Evolutionary conservation across 1,140 invertebrate species (phyloP), one percentile per base, ranked within the genome.

Genomic region (Drosophila kurseongensis): DNA sequence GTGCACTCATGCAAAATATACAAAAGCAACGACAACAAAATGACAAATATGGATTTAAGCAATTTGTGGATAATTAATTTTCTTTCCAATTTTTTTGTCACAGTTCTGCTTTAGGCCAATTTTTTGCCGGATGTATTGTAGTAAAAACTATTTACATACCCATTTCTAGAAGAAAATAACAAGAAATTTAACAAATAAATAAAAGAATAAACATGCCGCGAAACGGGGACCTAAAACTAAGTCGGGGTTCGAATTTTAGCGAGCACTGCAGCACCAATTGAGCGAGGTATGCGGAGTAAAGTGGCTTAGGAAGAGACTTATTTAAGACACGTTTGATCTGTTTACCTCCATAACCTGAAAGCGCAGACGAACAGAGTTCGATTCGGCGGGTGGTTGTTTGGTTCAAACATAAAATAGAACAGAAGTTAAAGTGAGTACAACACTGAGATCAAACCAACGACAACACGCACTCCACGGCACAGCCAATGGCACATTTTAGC

Each of bases 271-370:
- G 36, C 38, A 59, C 61, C 54, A 41, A 76, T 58, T 58, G 27
- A 62, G 29, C 63, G 38, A 65, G 57, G 45, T 54, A 55, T 59
- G 52, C 60, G 60, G 36, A 62, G 41, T 50, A 51, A 12, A 51
- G 42, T 50, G 56, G 66, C 63, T 74, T 52, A 67, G 72, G 62
- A 71, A 68, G 55, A 59, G 59, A 69, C 44, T 69, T 72, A 55
- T 66, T 52, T 56, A 76, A 50, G 58, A 59, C 41, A 80, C 54
- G 47, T 59, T 63, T 60, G 81, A 81, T 60, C 60, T 73, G 50
- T 86, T 86, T 86, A 86, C 83, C 83, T 86, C 83, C 83, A 86
- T 83, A 75, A 86, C 83, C 83, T 86, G 61, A 63, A 58, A 65
- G 75, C 60, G 76, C 66, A 84, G 68, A 58, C 63, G 57, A 67